Percentiles rank a stretch among this genome's conserved stretches.
Conservation (phyloP, 2,888 invertebrate species). For the Oligia strigilis region DNA sequence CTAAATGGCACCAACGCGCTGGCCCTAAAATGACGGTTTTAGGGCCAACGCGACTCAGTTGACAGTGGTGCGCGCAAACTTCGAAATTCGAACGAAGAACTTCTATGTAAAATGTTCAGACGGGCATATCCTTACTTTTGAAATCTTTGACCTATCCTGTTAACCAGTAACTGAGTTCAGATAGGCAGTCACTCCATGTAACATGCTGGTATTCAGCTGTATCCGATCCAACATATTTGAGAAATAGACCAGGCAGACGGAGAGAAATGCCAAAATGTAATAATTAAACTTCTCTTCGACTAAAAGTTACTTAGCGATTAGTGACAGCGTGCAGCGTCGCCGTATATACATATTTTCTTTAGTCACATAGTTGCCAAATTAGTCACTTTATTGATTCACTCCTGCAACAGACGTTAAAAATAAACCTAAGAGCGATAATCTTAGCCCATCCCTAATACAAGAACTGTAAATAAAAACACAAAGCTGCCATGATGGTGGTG, state of each 20-base stretch:
- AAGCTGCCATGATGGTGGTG: slow-evolving; percentile 42
- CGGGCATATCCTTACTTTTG: too few relatives aligned
- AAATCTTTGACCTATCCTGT: neutral
- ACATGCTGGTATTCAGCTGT: neutral
- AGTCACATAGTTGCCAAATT: too few relatives aligned
- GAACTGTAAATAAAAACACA: slow-evolving; percentile 39
- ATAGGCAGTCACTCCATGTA: neutral
- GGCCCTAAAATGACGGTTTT: too few relatives aligned
- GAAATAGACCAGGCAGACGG: neutral
- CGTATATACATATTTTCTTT: neutral
- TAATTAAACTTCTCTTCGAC: neutral
- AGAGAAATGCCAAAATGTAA: neutral
- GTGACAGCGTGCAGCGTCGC: neutral
- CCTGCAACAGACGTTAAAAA: slow-evolving; percentile 27
- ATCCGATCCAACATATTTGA: neutral
- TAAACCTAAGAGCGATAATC: slow-evolving; percentile 5
- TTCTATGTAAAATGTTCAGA: too few relatives aligned
- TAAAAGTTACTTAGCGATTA: neutral
- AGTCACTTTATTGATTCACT: slow-evolving; percentile 10
- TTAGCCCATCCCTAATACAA: slow-evolving; percentile 7
- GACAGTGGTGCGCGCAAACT: too few relatives aligned
- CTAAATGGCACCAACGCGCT: too few relatives aligned
- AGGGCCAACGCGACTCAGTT: too few relatives aligned
- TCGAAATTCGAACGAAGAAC: too few relatives aligned
- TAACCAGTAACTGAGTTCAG: neutral